A percentile compares a stretch with the other conserved stretches of the same genome.
phyloP scores from a whole-genome alignment of 1,140 invertebrate species.

The Chironomus striatipennis region DNA sequence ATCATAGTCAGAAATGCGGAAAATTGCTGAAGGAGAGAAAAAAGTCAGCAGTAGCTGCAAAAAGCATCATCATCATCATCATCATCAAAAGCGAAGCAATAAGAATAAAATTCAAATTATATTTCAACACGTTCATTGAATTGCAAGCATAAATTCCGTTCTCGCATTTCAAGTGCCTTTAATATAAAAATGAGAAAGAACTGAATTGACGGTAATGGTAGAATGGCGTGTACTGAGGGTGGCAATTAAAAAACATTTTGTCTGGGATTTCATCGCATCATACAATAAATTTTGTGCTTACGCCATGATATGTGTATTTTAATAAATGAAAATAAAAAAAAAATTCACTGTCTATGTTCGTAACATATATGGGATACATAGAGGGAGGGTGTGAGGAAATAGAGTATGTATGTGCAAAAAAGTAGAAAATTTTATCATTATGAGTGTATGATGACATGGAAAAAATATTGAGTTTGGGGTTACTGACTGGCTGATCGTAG shows the following conservation, averaged over 20 bases:
- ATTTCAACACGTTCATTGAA: constrained; percentile 3
- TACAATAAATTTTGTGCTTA: constrained; percentile 19
- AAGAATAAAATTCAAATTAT: constrained; percentile 5
- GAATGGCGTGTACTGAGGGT: background rate
- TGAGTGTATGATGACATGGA: background rate
- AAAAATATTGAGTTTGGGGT: no score
- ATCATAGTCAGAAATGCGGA: no score
- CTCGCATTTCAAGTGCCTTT: background rate
- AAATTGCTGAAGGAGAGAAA: no score
- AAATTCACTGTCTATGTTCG: background rate
- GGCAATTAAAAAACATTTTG: constrained; percentile 18
- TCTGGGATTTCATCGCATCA: constrained; percentile 19
- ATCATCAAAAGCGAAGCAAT: background rate
- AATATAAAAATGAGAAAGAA: background rate
- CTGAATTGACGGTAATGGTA: background rate
- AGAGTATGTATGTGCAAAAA: background rate
- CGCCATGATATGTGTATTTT: constrained; percentile 19
- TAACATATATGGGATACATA: no score
- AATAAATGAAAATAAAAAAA: constrained; percentile 13
- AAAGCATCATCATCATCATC: background rate
- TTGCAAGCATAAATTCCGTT: constrained; percentile 9
- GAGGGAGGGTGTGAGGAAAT: no score
- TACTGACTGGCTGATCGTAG: no score
- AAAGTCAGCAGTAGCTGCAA: background rate
- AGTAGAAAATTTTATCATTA: background rate